phyloP scores from a whole-genome alignment of 2,797 vertebrate genomes.

The Danio tinwini region DNA sequence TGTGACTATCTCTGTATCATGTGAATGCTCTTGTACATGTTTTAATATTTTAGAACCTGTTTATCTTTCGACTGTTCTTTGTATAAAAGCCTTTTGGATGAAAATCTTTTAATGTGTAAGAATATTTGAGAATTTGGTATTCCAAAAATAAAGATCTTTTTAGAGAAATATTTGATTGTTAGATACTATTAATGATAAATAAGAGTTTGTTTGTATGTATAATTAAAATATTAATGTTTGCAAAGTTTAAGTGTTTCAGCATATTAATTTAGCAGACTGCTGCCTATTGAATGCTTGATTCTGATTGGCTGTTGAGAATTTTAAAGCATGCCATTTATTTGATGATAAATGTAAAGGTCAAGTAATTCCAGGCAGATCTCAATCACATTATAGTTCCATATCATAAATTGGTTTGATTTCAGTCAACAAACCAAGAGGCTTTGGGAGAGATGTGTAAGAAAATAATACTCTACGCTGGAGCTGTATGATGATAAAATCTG shows the following conservation, averaged over 20 bases:
- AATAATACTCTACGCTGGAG: too few species aligned
- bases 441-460: too few species aligned
- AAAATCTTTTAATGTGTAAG: slow-evolving; percentile 34
- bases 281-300: too few species aligned
- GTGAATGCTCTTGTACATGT: slow-evolving; percentile 41
- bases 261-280: background rate
- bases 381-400: too few species aligned
- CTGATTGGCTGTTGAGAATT: too few species aligned
- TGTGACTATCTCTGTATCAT: slow-evolving; percentile 52
- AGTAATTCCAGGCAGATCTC: too few species aligned
- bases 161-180: slow-evolving; percentile 18
- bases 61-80: slow-evolving; percentile 45
- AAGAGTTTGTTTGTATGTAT: background rate
- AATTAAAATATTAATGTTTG: slow-evolving; percentile 1
- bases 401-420: too few species aligned
- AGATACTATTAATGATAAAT: slow-evolving; percentile 8
- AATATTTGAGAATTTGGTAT: slow-evolving; percentile 47
- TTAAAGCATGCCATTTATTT: too few species aligned
- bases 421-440: too few species aligned
- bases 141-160: slow-evolving; percentile 58
- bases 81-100: slow-evolving; percentile 48
- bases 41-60: slow-evolving; percentile 31
- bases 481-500: too few species aligned
- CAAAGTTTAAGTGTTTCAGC: background rate
- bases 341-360: too few species aligned